Percentiles rank a stretch among this genome's conserved stretches.
phyloP scores from a whole-genome alignment of 2,113 vertebrate species.

The Eclectus roratus region DNA sequence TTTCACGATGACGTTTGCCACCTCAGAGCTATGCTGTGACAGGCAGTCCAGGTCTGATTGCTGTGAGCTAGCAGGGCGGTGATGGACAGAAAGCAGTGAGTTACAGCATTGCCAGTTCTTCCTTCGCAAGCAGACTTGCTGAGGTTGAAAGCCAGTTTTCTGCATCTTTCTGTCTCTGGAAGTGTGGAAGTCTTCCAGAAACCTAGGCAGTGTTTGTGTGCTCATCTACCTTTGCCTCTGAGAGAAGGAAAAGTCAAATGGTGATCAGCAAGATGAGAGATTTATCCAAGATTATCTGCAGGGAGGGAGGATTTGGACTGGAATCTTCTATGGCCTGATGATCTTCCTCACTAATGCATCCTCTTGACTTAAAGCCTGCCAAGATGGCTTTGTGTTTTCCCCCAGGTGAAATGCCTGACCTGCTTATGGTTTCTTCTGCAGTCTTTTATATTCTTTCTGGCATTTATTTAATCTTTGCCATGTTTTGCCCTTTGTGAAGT shows the following conservation, averaged over 20 bases:
- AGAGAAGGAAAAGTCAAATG: neutral
- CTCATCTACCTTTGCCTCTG: neutral
- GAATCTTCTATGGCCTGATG: neutral
- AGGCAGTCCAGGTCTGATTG: neutral
- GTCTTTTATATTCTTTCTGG: neutral
- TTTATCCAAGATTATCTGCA: neutral
- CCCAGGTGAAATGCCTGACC: neutral
- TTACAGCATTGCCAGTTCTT: neutral
- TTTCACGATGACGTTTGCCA: neutral
- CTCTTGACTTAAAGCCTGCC: neutral
- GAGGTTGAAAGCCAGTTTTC: accelerated
- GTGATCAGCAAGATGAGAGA: neutral
- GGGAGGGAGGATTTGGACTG: neutral
- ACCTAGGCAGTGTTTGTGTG: neutral
- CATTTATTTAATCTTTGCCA: neutral
- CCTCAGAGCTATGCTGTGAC: neutral
- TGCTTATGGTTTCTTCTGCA: neutral
- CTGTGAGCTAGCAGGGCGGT: accelerated
- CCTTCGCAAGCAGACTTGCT: neutral
- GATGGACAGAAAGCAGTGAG: neutral
- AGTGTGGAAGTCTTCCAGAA: neutral
- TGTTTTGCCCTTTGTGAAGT: neutral
- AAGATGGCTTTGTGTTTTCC: neutral
- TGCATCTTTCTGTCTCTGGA: neutral
- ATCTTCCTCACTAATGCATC: neutral